These are phyloP conservation scores for Timandra comae DNA, from an alignment of 2,888 invertebrate genomes.

Conservation along the genomic window DNA sequence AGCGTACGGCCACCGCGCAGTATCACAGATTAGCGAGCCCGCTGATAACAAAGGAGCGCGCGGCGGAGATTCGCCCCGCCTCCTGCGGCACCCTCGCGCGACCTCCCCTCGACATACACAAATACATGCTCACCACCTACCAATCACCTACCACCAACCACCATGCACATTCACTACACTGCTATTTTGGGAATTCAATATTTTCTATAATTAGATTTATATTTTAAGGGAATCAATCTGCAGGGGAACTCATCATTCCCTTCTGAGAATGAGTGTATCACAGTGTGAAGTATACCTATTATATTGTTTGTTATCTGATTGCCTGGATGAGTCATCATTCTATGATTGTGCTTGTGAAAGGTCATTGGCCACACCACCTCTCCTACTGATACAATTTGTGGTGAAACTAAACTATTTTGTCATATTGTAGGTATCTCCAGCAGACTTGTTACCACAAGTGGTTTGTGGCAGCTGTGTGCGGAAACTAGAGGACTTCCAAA, in stretches of 20 bases:
- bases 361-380: constrained; percentile 65
- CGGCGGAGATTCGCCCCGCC: constrained; percentile 29
- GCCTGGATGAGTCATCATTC: constrained; percentile 58
- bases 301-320: constrained; percentile 53
- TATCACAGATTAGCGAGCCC: constrained; percentile 43
- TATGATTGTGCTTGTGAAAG: constrained; percentile 65
- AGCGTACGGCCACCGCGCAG: constrained; percentile 56
- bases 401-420: constrained; percentile 42
- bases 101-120: constrained; percentile 19
- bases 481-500: constrained; percentile 85
- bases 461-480: constrained; percentile 86
- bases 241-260: constrained; percentile 52
- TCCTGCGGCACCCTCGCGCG: constrained; percentile 19
- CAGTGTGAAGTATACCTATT: constrained; percentile 26
- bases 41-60: constrained; percentile 73
- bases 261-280: constrained; percentile 24
- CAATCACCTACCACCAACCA: constrained; percentile 11
- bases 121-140: constrained; percentile 31
- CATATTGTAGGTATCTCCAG: constrained; percentile 81
- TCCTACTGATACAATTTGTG: constrained; percentile 38
- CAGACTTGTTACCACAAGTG: constrained; percentile 85
- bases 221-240: constrained; percentile 58
- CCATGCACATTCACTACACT: constrained; percentile 43
- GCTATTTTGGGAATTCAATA: constrained; percentile 72
- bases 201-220: constrained; percentile 69